Evolutionary conservation across 2,888 invertebrate genomes (phyloP), one percentile per base, ranked within the genome.

Genomic region (Hydroisotoma schaefferi): DNA sequence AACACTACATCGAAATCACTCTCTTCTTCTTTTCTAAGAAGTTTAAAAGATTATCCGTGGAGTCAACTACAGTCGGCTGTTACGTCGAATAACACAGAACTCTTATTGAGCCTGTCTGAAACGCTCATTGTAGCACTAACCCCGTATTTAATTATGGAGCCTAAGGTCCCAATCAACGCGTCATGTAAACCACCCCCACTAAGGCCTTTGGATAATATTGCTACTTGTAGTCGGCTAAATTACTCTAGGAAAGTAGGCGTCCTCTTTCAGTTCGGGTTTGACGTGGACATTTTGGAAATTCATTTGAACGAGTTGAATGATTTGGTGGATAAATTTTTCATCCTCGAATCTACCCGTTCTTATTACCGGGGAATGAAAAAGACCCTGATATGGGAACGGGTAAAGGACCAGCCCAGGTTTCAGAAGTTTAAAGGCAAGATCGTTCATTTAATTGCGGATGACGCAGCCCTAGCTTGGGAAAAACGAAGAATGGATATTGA

Each of bases 401-500:
- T 67, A 0, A 61, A 61, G 29, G 5, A 51, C 37, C 44, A 59
- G n/a, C 6, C 26, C 2, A 12, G 63, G 22, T 67, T 67, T 49
- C 15, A 8, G 1, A 54, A 55, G 20, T 67, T 67, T 57, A 1
- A 22, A 2, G 18, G 26, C 4, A 63, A 63, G 59, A 26, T 63
- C 22, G 53, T 57, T 1, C 61, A 67, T 20, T 59, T 67, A n/a
- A 27, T 67, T 5, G n/a, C 61, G 4, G 67, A 67, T 28, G 67
- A 67, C 25, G 53, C 61, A 1, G 29, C 37, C 12, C 4, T 29
- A 15, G 54, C 38, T 5, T 20, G 3, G 2, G 53, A 23, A 15
- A n/a, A 12, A 10, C 12, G 12, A 33, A n/a, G n/a, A n/a, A n/a
- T n/a, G n/a, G n/a, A n/a, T n/a, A 18, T 4, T 2, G 20, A 6